A percentile compares a stretch with the other conserved stretches of the same genome.
Conservation (phyloP, 2,797 vertebrate species). For the Cottoperca gobio region DNA sequence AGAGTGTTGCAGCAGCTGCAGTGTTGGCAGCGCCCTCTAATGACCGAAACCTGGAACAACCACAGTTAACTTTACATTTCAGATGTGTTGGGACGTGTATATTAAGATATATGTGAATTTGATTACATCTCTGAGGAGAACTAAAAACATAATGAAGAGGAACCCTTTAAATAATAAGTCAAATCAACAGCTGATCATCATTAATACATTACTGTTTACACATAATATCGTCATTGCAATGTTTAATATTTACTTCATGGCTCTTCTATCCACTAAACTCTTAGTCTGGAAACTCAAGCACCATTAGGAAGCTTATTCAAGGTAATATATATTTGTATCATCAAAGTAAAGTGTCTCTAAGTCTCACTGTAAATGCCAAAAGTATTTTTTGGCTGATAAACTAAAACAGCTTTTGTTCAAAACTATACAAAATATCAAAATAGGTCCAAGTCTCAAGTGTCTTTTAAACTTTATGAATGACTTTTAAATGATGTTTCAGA, state of each 20-base stretch:
- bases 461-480: no score
- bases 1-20: neutral
- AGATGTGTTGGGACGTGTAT: neutral
- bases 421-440: neutral
- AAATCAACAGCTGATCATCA: neutral
- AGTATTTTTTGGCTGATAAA: neutral
- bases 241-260: neutral
- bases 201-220: neutral
- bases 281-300: neutral
- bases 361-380: no score
- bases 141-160: neutral
- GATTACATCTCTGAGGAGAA: neutral
- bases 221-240: neutral
- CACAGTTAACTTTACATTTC: neutral
- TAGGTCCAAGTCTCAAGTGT: neutral
- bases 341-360: neutral
- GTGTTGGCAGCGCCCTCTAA: slow-evolving; percentile 37
- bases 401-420: no score
- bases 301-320: neutral
- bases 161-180: neutral
- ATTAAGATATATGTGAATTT: neutral
- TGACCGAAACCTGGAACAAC: neutral
- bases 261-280: neutral
- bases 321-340: no score
- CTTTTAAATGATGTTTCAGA: no score